Base-by-base conservation (phyloP, 2,797 vertebrate genomes). In the Champsocephalus gunnari region DNA sequence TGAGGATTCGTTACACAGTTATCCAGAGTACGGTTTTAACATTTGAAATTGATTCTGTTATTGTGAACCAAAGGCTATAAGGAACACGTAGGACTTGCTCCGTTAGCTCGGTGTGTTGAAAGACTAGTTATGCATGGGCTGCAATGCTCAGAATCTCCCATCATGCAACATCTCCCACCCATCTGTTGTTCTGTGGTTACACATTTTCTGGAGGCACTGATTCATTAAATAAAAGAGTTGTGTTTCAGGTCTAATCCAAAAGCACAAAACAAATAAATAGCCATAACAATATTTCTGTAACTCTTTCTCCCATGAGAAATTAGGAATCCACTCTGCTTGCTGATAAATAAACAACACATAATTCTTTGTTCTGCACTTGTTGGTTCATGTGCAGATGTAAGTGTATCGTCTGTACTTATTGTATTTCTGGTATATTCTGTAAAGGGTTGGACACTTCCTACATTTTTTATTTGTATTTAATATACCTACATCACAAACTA, bases 131-230 rank as follows among this genome's bases (percentile, higher is more conserved):
- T 86, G 85, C 83, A 81, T 77, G 81, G 69, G 58, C 68, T 63
- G 73, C 71, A 73, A 59, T 50, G 44, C 77, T 69, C 62, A 45
- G 47, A 66, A 65, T 58, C 56, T 44, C 32, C 73, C 72, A 79
- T 84, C 73, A 71, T 82, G 80, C 79, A 74, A 7, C 76, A 47
- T 79, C 79, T 71, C 84, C 81, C 71, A 80, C 82, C 79, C 81
- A 73, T 80, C 77, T 85, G 74, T 80, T 85, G 62, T 88, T 81
- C 49, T 73, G 66, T 88, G 67, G 73, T 87, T 83, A 75, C 80
- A 78, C 62, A 48, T 83, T 88, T 83, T 89, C 73, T 72, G 73
- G 61, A 74, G 66, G 19, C 62, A 61, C 66, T 79, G 84, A 86
- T 73, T 82, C 65, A 81, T 84, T 78, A 66, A 82, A 75, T 73